Conservation (phyloP, 2,888 invertebrate genomes). For the Dysmachus trigonus region DNA sequence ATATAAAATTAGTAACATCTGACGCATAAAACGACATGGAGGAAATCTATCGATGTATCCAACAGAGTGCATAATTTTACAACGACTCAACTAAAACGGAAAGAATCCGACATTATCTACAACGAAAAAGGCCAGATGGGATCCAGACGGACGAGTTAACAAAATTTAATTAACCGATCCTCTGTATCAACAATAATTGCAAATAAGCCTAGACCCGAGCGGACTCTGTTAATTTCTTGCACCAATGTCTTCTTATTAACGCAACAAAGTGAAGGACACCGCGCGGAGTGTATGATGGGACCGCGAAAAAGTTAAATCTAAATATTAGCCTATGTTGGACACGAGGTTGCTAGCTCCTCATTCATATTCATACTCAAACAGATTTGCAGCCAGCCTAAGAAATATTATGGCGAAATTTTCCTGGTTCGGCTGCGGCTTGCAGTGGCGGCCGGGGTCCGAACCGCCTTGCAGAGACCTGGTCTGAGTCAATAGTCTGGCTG, state of each 20-base stretch:
- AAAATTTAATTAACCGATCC: constrained; percentile 49
- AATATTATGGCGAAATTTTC: constrained; percentile 43
- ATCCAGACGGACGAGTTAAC: constrained; percentile 39
- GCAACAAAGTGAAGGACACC: not conserved
- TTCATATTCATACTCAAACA: constrained; percentile 46
- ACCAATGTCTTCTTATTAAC: constrained; percentile 39
- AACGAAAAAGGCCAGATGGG: constrained; percentile 6
- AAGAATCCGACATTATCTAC: not conserved
- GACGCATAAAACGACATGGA: constrained; percentile 20
- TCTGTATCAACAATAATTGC: constrained; percentile 47
- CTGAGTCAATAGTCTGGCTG: not conserved
- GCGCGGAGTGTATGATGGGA: not conserved
- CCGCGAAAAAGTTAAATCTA: constrained; percentile 32
- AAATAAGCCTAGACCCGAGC: constrained; percentile 46
- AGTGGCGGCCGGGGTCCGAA: not conserved
- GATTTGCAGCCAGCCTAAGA: constrained; percentile 33
- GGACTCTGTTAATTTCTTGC: constrained; percentile 49
- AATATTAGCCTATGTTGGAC: constrained; percentile 43
- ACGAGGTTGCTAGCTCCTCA: constrained; percentile 28
- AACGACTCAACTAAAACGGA: not conserved
- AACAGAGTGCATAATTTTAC: not conserved
- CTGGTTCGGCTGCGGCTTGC: constrained; percentile 22
- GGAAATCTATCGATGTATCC: constrained; percentile 39
- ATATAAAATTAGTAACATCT: constrained; percentile 48
- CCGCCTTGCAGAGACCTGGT: not conserved